Evolutionary conservation across 2,888 invertebrate genomes (phyloP), one percentile per base, ranked within the genome.

Genomic region (Oxycera nigricornis): DNA sequence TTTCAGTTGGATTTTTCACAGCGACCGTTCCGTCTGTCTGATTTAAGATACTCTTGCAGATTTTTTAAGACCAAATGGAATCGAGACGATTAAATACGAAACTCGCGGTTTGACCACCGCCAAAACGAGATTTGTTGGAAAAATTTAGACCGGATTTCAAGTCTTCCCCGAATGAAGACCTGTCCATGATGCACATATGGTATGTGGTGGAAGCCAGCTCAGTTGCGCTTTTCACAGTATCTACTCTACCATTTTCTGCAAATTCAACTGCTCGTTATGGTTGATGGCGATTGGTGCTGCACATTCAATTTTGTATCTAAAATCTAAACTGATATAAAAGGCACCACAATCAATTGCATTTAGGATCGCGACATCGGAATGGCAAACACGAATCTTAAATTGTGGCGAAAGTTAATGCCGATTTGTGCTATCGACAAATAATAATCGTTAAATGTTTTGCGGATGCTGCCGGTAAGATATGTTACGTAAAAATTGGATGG

Each of bases 131-230:
- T 24, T n/a, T 59, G 9, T 2, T 2, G 26, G 28, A 59, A 59
- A 59, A 28, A 59, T 59, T 59, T 30, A 59, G 59, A 59, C 59
- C 59, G 59, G 59, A 59, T 59, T 28, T 30, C 59, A 7, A 26
- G n/a, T 59, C 30, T 55, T n/a, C 24, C 24, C 24, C n/a, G 55
- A 24, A 4, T 9, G 2, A 55, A 1, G n/a, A n/a, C n/a, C n/a
- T n/a, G n/a, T n/a, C n/a, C n/a, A n/a, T n/a, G n/a, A n/a, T n/a
- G n/a, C n/a, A n/a, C n/a, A n/a, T n/a, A n/a, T n/a, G n/a, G n/a
- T n/a, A n/a, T n/a, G n/a, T n/a, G n/a, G n/a, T 35, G 6, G 11
- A 46, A 17, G 3, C 3, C 11, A 7, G 46, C 4, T 17, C 46
- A 46, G 46, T 46, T 46, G 46, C 46, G 17, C 46, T 46, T 46